Evolutionary conservation across 2,888 invertebrate species (phyloP).

Genomic region (Sinodicranocentrus sp.): DNA sequence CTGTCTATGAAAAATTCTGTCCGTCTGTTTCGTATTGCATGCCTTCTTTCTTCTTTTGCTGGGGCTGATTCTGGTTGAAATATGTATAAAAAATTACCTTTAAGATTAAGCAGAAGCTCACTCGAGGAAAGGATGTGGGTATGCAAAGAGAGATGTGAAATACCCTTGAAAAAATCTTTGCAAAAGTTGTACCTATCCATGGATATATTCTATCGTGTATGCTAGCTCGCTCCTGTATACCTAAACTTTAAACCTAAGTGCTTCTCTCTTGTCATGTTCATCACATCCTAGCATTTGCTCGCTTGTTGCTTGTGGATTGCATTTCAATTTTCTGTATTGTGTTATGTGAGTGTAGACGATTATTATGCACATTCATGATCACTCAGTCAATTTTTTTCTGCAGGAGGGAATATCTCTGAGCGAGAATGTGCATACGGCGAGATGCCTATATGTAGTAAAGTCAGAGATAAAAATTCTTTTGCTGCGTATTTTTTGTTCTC

Average conservation of each 20-base stretch:
- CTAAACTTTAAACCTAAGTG: not conserved
- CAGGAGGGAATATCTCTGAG: too few species aligned
- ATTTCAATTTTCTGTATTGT: not conserved
- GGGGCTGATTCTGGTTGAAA: too few species aligned
- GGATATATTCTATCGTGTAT: not conserved
- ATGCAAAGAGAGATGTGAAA: slow-evolving; percentile 49
- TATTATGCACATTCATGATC: slow-evolving; percentile 68
- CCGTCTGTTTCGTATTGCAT: too few species aligned
- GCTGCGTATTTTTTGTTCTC: too few species aligned
- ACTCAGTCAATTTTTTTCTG: not conserved
- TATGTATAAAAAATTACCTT: too few species aligned
- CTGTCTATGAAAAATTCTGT: too few species aligned
- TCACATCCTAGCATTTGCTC: not conserved
- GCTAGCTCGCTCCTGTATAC: not conserved
- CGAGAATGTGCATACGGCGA: too few species aligned
- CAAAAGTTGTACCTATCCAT: slow-evolving; percentile 53
- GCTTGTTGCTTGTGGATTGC: not conserved
- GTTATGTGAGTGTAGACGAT: slow-evolving; percentile 17
- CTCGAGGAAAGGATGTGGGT: not conserved
- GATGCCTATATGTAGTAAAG: not conserved
- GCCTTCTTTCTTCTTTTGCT: too few species aligned
- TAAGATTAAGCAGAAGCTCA: not conserved
- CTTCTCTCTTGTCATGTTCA: not conserved
- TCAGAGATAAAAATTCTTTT: too few species aligned
- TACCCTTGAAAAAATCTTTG: slow-evolving; percentile 65